phyloP scores from a whole-genome alignment of 2,797 vertebrate genomes.

The Cygnus olor region DNA sequence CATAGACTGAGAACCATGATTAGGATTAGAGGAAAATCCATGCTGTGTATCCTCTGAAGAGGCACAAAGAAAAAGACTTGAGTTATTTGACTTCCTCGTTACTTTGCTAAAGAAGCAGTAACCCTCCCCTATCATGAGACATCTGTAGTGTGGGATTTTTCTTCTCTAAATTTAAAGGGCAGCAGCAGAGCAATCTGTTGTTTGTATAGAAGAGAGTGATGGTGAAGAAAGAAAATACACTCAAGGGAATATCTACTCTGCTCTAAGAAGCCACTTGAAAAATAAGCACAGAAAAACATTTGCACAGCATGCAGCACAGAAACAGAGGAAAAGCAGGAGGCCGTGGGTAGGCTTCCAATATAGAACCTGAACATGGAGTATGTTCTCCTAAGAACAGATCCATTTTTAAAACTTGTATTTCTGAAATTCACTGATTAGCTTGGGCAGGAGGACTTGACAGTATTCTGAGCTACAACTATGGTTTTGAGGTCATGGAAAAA shows the following conservation, averaged over 20 bases:
- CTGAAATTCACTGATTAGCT: not conserved
- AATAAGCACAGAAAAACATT: conserved; percentile 60
- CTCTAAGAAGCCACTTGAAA: conserved; percentile 69
- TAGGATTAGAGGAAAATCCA: not conserved
- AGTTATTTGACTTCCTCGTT: not conserved
- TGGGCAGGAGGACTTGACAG: not conserved
- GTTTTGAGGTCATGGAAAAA: not conserved
- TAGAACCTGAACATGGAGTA: not conserved
- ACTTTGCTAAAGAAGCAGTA: not conserved
- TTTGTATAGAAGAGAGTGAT: conserved; percentile 65
- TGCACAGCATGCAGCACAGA: conserved; percentile 9
- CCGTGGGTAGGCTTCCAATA: not conserved
- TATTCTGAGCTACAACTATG: not conserved
- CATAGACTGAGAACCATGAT: not conserved
- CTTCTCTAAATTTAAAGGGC: conserved; percentile 68
- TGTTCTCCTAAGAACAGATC: not conserved
- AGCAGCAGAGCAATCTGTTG: conserved; percentile 75
- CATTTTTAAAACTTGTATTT: not conserved
- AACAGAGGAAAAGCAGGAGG: conserved; percentile 8
- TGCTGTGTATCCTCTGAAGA: not conserved
- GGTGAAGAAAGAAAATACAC: conserved; percentile 69
- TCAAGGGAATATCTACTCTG: conserved; percentile 51
- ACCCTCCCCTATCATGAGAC: not conserved
- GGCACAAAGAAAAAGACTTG: not conserved
- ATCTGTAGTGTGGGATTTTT: conserved; percentile 53